Percentiles rank a stretch among this genome's conserved stretches.
Evolutionary conservation across 1,140 invertebrate species (phyloP).

Genomic region (Lithobius niger): DNA sequence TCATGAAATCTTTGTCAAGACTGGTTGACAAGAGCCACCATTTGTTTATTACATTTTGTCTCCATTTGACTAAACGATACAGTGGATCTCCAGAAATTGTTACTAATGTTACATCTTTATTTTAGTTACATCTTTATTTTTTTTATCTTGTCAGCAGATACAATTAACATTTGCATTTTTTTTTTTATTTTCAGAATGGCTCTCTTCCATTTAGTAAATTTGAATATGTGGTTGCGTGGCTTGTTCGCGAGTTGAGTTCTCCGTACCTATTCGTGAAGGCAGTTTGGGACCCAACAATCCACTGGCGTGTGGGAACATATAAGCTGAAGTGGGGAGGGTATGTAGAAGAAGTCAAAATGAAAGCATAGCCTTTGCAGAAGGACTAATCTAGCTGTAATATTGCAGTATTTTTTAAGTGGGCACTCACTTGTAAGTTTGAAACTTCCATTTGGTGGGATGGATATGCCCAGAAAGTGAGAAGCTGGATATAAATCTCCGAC

Average conservation of each 20-base stretch:
- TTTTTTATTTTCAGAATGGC: slow-evolving; percentile 56
- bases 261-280: slow-evolving; percentile 78
- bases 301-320: slow-evolving; percentile 81
- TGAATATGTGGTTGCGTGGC: slow-evolving; percentile 91
- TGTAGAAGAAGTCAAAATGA: slow-evolving; percentile 41
- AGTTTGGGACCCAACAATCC: slow-evolving; percentile 63
- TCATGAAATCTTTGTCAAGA: not conserved
- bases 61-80: too few relatives aligned
- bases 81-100: too few relatives aligned
- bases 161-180: slow-evolving; percentile 8
- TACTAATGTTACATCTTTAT: not conserved
- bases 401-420: too few relatives aligned
- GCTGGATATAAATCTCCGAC: too few relatives aligned
- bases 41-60: too few relatives aligned
- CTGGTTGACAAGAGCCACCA: too few relatives aligned
- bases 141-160: slow-evolving; percentile 3
- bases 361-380: too few relatives aligned
- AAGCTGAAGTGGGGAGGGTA: slow-evolving; percentile 84
- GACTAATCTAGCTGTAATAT: too few relatives aligned
- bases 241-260: slow-evolving; percentile 78
- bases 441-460: too few relatives aligned
- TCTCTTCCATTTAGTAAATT: slow-evolving; percentile 89
- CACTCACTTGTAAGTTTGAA: too few relatives aligned
- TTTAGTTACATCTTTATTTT: not conserved
- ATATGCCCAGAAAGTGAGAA: too few relatives aligned